phyloP scores from a whole-genome alignment of 2,888 invertebrate species.

The Drosophila pseudotakahashii region DNA sequence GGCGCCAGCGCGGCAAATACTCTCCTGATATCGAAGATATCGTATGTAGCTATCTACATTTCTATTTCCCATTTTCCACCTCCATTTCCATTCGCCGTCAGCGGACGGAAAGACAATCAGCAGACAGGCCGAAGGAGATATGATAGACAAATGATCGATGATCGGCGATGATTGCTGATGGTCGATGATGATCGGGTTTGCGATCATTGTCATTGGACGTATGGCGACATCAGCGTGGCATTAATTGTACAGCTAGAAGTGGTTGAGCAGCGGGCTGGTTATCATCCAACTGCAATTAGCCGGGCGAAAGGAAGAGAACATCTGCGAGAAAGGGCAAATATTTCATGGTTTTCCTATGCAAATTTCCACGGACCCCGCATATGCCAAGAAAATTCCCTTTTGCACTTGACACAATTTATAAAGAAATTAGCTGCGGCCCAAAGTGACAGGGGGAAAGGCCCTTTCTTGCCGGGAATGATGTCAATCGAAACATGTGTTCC shows the following conservation, averaged over 20 bases:
- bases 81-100: slow-evolving; percentile 31
- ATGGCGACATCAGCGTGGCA: slow-evolving; percentile 51
- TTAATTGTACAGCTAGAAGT: slow-evolving; percentile 47
- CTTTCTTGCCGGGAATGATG: slow-evolving; percentile 69
- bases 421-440: slow-evolving; percentile 70
- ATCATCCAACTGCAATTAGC: slow-evolving; percentile 73
- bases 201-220: slow-evolving; percentile 52
- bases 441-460: slow-evolving; percentile 2
- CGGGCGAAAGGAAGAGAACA: slow-evolving; percentile 65
- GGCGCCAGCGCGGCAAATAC: slow-evolving; percentile 79
- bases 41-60: slow-evolving; percentile 44
- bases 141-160: slow-evolving; percentile 55
- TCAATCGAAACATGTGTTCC: slow-evolving; percentile 83
- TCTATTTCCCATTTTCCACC: slow-evolving; percentile 38
- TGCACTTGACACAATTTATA: slow-evolving; percentile 58
- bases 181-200: slow-evolving; percentile 56
- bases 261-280: too few relatives aligned
- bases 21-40: slow-evolving; percentile 57
- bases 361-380: slow-evolving; percentile 68
- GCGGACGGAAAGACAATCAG: slow-evolving; percentile 41
- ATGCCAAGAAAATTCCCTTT: slow-evolving; percentile 61
- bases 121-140: slow-evolving; percentile 50
- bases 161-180: slow-evolving; percentile 69
- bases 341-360: slow-evolving; percentile 72
- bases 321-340: slow-evolving; percentile 62